Evolutionary conservation across 37 sponge, comb jelly and placozoan genomes (phyloP), one percentile per base, ranked within the genome.

Genomic region (Spongilla lacustris): DNA sequence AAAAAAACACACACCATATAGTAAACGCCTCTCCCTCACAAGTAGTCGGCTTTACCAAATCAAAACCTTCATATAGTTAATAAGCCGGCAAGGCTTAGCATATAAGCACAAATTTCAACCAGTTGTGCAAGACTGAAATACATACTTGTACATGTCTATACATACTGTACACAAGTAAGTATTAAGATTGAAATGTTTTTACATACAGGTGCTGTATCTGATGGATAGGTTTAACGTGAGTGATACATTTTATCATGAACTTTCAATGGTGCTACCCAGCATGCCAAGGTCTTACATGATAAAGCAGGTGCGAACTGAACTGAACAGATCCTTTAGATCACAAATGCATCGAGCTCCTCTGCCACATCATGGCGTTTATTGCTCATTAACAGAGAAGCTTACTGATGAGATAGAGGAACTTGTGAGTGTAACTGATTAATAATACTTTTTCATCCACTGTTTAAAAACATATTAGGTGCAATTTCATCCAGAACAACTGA

Each of bases 161-260:
- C n/a, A n/a, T 58, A 58, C 58, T 58, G 58, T 17, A 58, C 58
- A 58, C 58, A 58, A 58, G 58, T 58, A 58, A 17, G 58, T 17
- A 17, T 58, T 58, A 58, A 58, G 41, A 41, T 41, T 41, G 41
- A 41, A 41, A 41, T 41, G 41, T 41, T 41, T 41, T 41, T 41
- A 41, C 41, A 41, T 41, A 9, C 41, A 41, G 41, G 3, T 41
- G 6, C 41, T 41, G 41, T 41, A 81, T 69, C 36, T 81, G 28
- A 24, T 81, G 11, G 71, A 81, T 26, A 68, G 70, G 41, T 81
- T 81, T 36, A 71, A 36, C 35, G 82, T 81, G 71, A 81, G 82
- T 69, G 71, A 81, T 70, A 71, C 68, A 25, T 32, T 37, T 36
- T 81, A 81, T 69, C 82, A 81, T 69, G 71, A 81, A 28, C 71